Percentiles rank a stretch among this genome's conserved stretches.
Evolutionary conservation across 2,888 invertebrate species (phyloP).

Genomic region (Drepanosiphum platanoidis): DNA sequence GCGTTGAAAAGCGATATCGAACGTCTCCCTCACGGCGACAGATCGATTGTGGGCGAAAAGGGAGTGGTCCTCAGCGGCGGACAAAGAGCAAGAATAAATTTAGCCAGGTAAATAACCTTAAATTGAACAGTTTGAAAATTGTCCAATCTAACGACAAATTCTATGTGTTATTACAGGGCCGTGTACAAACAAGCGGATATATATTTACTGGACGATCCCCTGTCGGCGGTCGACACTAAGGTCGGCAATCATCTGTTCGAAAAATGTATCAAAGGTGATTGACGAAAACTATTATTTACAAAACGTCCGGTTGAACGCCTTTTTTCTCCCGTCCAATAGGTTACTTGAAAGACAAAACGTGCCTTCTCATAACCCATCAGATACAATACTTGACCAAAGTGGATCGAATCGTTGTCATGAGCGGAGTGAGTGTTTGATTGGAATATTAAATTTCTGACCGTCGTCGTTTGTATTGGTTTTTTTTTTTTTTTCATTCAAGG

Average conservation of each 20-base stretch:
- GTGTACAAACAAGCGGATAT: conserved; percentile 15
- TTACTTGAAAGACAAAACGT: conserved; percentile 74
- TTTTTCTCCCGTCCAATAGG: conserved; percentile 67
- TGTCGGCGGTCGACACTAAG: not conserved
- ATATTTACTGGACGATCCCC: conserved; percentile 3
- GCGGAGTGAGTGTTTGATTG: conserved; percentile 67
- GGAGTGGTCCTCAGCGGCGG: conserved; percentile 87
- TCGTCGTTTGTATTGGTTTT: too few species aligned
- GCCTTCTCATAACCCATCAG: conserved; percentile 85
- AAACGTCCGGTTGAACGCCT: not conserved
- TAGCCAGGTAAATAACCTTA: conserved; percentile 67
- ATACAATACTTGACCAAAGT: conserved; percentile 79
- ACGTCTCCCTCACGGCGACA: conserved; percentile 81
- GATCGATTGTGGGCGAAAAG: conserved; percentile 85
- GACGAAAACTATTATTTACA: too few species aligned
- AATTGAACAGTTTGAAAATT: not conserved
- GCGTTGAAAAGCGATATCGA: conserved; percentile 79
- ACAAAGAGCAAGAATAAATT: conserved; percentile 79
- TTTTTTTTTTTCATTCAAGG: conserved; percentile 66
- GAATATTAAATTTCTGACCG: too few species aligned
- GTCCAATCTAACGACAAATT: not conserved
- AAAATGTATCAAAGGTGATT: not conserved
- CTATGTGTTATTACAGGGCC: not conserved
- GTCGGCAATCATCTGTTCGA: conserved; percentile 23
- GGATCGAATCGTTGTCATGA: conserved; percentile 71